Conservation (phyloP, 2,113 vertebrate genomes). For the Melanerpes aurifrons region DNA sequence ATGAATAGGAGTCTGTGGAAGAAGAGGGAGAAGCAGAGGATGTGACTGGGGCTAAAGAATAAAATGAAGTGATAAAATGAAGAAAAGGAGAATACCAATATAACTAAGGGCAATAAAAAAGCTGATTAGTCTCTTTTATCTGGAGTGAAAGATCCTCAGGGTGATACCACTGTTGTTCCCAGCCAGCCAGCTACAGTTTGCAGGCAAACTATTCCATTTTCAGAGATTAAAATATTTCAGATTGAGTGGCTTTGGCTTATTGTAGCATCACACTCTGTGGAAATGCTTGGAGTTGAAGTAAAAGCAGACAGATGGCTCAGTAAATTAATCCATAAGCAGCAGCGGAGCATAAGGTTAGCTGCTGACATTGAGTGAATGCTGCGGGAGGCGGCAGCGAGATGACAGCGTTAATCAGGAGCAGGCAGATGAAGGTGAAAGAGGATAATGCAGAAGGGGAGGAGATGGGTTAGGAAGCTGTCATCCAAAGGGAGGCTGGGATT, state of each 20-base stretch:
- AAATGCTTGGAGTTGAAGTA: conserved; percentile 30
- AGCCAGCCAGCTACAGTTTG: conserved; percentile 49
- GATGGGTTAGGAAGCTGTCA: neutral
- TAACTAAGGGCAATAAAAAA: conserved; percentile 66
- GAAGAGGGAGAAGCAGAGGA: neutral
- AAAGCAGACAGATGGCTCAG: conserved; percentile 72
- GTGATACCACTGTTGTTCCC: conserved; percentile 3
- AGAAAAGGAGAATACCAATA: conserved; percentile 28
- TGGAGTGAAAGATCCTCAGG: conserved; percentile 25
- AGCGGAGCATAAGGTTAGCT: conserved; percentile 60
- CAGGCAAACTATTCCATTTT: conserved; percentile 52
- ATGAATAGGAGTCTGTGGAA: neutral
- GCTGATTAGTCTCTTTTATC: conserved; percentile 6
- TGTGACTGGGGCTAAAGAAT: neutral
- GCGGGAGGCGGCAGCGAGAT: neutral
- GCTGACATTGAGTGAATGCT: conserved; percentile 59
- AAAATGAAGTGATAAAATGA: conserved; percentile 21
- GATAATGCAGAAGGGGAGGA: neutral
- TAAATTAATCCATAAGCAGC: conserved; percentile 71
- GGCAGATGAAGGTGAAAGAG: conserved; percentile 49
- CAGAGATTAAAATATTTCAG: conserved; percentile 63
- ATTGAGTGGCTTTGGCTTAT: conserved; percentile 46
- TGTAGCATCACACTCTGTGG: conserved; percentile 6
- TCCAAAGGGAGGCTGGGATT: neutral
- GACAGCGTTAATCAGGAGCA: conserved; percentile 45